Conservation (phyloP, 2,888 invertebrate genomes). For the Habroteleia sp. region DNA sequence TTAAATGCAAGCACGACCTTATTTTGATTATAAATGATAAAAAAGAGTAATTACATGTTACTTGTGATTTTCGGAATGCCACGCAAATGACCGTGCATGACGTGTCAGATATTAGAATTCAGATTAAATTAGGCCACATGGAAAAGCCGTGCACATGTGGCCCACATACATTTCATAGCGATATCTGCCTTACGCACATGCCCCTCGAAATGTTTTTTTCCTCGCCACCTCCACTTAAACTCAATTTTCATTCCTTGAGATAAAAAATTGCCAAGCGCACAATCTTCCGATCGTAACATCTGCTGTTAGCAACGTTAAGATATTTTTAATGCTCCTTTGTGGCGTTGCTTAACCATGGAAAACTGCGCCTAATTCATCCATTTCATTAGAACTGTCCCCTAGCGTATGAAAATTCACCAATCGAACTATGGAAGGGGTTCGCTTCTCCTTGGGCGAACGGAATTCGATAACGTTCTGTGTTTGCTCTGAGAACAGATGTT, state of each 20-base stretch:
- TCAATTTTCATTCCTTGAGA: slow-evolving; percentile 50
- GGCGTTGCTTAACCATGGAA: slow-evolving; percentile 36
- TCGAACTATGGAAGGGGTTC: slow-evolving; percentile 36
- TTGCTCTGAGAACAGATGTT: slow-evolving; percentile 63
- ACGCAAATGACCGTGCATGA: too few relatives aligned
- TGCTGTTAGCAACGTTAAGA: slow-evolving; percentile 39
- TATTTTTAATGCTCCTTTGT: slow-evolving; percentile 56
- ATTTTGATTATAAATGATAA: too few relatives aligned
- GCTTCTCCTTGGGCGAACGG: slow-evolving; percentile 18
- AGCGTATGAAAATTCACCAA: slow-evolving; percentile 49
- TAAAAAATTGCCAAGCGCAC: slow-evolving; percentile 55
- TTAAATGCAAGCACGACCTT: too few relatives aligned
- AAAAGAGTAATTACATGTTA: background rate
- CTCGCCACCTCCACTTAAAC: slow-evolving; percentile 42
- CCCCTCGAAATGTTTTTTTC: slow-evolving; percentile 26
- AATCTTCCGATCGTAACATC: slow-evolving; percentile 48
- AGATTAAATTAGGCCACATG: slow-evolving; percentile 31
- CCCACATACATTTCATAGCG: slow-evolving; percentile 13
- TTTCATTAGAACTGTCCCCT: slow-evolving; percentile 52
- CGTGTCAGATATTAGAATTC: too few relatives aligned
- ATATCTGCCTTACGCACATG: slow-evolving; percentile 43
- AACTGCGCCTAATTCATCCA: slow-evolving; percentile 55
- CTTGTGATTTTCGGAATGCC: too few relatives aligned
- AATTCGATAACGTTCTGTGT: slow-evolving; percentile 53
- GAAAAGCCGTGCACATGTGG: slow-evolving; percentile 47